Evolutionary conservation across 2,113 vertebrate species (phyloP).

Genomic region (Phylloscopus trochilus): DNA sequence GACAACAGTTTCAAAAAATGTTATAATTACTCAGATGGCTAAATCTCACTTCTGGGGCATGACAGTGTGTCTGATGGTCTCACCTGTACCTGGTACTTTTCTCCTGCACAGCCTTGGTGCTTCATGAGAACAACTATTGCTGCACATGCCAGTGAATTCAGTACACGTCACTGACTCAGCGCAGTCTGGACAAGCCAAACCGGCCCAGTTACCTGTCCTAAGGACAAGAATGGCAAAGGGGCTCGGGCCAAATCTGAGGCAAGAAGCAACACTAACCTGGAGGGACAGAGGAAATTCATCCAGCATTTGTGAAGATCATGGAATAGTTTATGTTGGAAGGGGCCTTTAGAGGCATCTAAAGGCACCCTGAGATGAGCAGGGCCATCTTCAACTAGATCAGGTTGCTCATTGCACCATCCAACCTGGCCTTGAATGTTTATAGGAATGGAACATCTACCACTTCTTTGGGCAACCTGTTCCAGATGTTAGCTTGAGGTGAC

Average conservation of each 20-base stretch:
- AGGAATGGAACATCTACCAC: neutral
- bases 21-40: neutral
- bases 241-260: neutral
- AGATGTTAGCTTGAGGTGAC: neutral
- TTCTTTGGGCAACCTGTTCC: neutral
- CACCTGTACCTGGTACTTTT: neutral
- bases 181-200: neutral
- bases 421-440: neutral
- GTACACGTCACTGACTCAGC: neutral
- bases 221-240: neutral
- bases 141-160: neutral
- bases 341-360: neutral
- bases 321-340: neutral
- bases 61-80: neutral
- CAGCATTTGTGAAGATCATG: neutral
- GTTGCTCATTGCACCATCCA: neutral
- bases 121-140: neutral
- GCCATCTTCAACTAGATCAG: neutral
- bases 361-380: neutral
- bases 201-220: neutral
- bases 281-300: neutral
- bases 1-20: neutral
- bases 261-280: neutral
- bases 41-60: neutral
- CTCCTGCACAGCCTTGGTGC: neutral